Evolutionary conservation across 2,888 invertebrate genomes (phyloP), one percentile per base, ranked within the genome.

Genomic region (Zele albiditarsus): DNA sequence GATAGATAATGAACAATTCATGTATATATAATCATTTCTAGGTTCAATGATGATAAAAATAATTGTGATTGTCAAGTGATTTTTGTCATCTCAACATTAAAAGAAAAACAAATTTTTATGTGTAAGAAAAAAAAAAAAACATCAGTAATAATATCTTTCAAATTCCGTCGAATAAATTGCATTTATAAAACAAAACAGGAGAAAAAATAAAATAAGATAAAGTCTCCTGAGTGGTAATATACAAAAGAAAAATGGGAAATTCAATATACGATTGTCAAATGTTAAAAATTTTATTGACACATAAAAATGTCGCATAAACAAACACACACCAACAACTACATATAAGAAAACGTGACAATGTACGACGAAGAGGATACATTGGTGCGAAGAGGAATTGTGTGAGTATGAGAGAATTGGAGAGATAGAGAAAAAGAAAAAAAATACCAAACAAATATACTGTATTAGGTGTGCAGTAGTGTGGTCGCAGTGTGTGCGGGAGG

Each of bases 401-500:
- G 12, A 8, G 38, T 38, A 38, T 38, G 12, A 38, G 8, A 38
- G 38, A 38, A 38, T 12, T 38, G 38, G 12, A 38, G 12, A 38
- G 38, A 3, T 33, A 5, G 14, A n/a, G 16, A n/a, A n/a, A 1
- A 46, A 3, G 16, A 46, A n/a, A n/a, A 3, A 46, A 46, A 46
- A n/a, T 14, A 46, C 3, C n/a, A 46, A 46, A 46, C n/a, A n/a
- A 46, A n/a, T 46, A 46, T 46, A n/a, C 16, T 46, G 5, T n/a
- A 46, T 46, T 10, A 10, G 6, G 62, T 62, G 28, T 62, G n/a
- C 25, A n/a, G 42, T 12, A 65, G 27, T 33, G 67, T 81, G 80
- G 77, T 76, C 76, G 83, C 79, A 80, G 81, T 81, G 83, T 79
- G 80, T 79, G 83, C 81, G 84, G 80, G 85, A 86, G 84, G 86